Base-by-base conservation (phyloP, 2,797 vertebrate genomes). In the Neoniphon sammara region DNA sequence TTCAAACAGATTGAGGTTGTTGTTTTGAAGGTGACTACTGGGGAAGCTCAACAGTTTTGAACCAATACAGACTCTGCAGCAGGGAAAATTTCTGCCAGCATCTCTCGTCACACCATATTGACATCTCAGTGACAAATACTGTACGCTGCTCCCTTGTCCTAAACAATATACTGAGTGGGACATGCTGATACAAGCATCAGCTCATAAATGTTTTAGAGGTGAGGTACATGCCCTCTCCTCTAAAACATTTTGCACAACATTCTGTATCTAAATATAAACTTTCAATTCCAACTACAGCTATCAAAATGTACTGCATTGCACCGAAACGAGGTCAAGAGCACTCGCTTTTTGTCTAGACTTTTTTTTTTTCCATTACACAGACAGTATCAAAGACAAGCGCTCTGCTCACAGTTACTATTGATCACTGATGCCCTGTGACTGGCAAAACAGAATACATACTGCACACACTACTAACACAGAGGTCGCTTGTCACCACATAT, bases 81-180 rank as follows among this genome's bases (percentile, higher is more conserved):
- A 0, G 23, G 49, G 53, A 58, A 65, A 31, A 49, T 84, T 88
- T 81, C 52, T 75, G 73, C 84, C 49, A 25, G 66, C 80, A 54
- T 2, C 30, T 61, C 84, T 87, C 78, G 84, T 83, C 88, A 81
- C 72, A 77, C 69, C 58, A 46, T 52, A 18, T 60, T 83, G 88
- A 85, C 84, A 89, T 66, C 75, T 80, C 76, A 4, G 74, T 86
- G 86, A 91, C 81, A 88, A 91, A 90, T 84, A 74, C 81, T 70
- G 81, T 36, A 5, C 65, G 78, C 80, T 67, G 77, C 54, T 83
- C 63, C 57, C 73, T 85, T 70, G 86, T 87, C 87, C 81, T 64
- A 59, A 89, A 89, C 84, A 82, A 89, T 81, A 66, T 31, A 54
- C 66, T 46, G 72, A 73, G 68, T 36, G 46, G 69, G 86, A 86